Conservation (phyloP, 2,888 invertebrate genomes). For the Phalera bucephala region DNA sequence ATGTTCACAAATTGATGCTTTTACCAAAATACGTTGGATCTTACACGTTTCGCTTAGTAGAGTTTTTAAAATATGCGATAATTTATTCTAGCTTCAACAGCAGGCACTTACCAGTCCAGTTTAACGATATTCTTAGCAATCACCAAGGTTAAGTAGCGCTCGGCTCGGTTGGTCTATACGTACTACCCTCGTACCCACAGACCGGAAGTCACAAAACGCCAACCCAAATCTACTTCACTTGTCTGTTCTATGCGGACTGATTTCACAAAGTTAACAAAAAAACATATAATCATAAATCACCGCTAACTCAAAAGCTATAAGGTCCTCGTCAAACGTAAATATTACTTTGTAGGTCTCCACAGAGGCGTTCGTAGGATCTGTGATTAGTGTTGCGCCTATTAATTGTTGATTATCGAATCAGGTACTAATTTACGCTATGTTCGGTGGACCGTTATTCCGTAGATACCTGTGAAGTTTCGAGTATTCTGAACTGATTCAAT, state of each 20-base stretch:
- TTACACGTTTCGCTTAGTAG: slow-evolving; percentile 21
- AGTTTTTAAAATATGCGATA: not conserved
- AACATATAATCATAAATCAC: slow-evolving; percentile 22
- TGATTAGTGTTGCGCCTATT: slow-evolving; percentile 55
- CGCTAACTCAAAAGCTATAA: slow-evolving; percentile 11
- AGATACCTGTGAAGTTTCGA: slow-evolving; percentile 15
- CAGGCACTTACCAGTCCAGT: not conserved
- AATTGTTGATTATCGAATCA: slow-evolving; percentile 53
- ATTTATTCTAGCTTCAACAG: not conserved
- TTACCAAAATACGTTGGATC: slow-evolving; percentile 20
- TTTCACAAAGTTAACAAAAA: too few relatives aligned
- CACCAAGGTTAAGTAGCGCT: too few relatives aligned
- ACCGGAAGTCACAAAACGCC: slow-evolving; percentile 47
- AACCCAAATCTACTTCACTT: slow-evolving; percentile 55
- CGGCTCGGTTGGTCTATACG: not conserved
- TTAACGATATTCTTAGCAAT: too few relatives aligned
- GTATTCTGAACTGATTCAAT: slow-evolving; percentile 8
- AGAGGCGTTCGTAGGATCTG: slow-evolving; percentile 46
- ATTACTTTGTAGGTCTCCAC: slow-evolving; percentile 29
- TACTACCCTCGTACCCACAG: slow-evolving; percentile 18
- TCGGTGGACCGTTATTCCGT: slow-evolving; percentile 35
- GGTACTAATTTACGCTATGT: slow-evolving; percentile 49
- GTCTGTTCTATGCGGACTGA: slow-evolving; percentile 51
- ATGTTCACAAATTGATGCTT: slow-evolving; percentile 22
- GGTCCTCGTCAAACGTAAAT: slow-evolving; percentile 17